phyloP scores from a whole-genome alignment of 2,797 vertebrate genomes.

The Crenichthys baileyi region DNA sequence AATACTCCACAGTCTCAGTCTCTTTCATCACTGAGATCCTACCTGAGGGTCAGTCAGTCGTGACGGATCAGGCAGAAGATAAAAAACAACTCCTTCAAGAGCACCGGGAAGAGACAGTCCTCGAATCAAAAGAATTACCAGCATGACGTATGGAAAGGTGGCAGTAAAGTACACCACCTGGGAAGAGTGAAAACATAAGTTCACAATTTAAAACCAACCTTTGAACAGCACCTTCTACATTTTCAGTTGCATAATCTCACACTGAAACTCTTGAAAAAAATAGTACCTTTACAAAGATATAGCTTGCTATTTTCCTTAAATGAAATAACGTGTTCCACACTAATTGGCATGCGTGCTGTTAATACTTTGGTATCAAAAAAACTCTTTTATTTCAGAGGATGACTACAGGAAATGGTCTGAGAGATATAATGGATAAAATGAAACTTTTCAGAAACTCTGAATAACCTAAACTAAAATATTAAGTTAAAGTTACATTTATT shows the following conservation, averaged over 20 bases:
- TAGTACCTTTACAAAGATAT: no score
- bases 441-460: background rate
- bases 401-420: background rate
- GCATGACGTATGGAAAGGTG: conserved; percentile 80
- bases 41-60: conserved; percentile 79
- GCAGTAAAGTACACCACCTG: conserved; percentile 84
- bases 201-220: background rate
- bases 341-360: no score
- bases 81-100: conserved; percentile 73
- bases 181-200: conserved; percentile 1
- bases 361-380: background rate
- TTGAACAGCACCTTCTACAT: background rate
- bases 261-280: background rate
- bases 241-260: background rate
- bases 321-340: no score
- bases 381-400: background rate
- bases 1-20: background rate
- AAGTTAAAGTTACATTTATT: background rate
- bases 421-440: background rate
- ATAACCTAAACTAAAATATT: background rate
- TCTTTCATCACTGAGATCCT: background rate
- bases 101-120: conserved; percentile 83
- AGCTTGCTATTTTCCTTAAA: no score
- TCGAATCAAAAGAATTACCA: conserved; percentile 77
- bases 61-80: conserved; percentile 77